phyloP scores from a whole-genome alignment of 1,140 invertebrate species.

The Helicoverpa armigera region DNA sequence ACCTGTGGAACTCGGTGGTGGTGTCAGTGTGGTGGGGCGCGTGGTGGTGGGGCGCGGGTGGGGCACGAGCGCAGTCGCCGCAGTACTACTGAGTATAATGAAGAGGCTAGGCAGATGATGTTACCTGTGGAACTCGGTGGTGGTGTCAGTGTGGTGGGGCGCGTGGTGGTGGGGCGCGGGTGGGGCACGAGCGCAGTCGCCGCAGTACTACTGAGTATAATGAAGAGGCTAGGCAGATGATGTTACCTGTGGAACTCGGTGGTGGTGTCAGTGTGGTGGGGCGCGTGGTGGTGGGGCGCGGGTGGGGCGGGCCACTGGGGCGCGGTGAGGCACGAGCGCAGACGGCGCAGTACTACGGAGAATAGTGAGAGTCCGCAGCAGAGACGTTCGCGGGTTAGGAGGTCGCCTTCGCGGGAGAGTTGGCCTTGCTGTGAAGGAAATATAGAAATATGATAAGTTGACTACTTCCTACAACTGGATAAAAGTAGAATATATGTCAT shows the following conservation, averaged over 20 bases:
- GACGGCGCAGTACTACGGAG: conserved; percentile 96
- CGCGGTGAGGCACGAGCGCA: conserved; percentile 95
- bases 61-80: conserved; percentile 95
- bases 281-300: conserved; percentile 88
- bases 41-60: conserved; percentile 87
- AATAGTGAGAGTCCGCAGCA: conserved; percentile 99
- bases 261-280: conserved; percentile 98
- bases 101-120: conserved; percentile 69
- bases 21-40: conserved; percentile 97
- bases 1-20: conserved; percentile 92
- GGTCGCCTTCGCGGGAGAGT: conserved; percentile 97
- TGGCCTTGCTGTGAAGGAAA: conserved; percentile 89
- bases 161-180: conserved; percentile 88
- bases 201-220: conserved; percentile 98
- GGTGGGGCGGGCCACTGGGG: conserved; percentile 95
- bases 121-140: conserved; percentile 91
- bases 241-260: conserved; percentile 89
- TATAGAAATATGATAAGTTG: background rate
- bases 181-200: conserved; percentile 94
- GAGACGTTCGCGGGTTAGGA: conserved; percentile 97
- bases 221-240: conserved; percentile 82
- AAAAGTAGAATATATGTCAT: too few relatives aligned
- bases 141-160: conserved; percentile 98
- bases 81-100: conserved; percentile 98
- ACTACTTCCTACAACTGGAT: background rate